A percentile compares a stretch with the other conserved stretches of the same genome.
Evolutionary conservation across 2,113 vertebrate species (phyloP).

Genomic region (Benthochromis sp.): DNA sequence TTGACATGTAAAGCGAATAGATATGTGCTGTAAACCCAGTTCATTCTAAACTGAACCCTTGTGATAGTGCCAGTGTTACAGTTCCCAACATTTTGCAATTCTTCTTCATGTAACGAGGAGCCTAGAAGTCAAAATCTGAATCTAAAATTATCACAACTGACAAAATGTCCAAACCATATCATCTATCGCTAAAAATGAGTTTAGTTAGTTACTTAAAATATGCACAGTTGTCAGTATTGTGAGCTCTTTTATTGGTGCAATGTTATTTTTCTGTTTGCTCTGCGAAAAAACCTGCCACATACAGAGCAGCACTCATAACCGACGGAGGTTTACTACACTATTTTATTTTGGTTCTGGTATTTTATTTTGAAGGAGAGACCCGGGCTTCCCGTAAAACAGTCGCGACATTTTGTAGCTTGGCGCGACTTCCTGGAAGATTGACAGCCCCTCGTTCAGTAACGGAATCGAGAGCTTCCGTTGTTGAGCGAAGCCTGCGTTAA

Average conservation of each 20-base stretch:
- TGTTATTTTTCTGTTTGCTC: neutral
- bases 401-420: neutral
- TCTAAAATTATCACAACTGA: neutral
- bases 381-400: neutral
- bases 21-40: neutral
- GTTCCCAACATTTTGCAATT: neutral
- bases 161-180: neutral
- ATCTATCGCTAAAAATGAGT: accelerated
- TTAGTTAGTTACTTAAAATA: neutral
- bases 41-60: neutral
- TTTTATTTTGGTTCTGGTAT: neutral
- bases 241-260: neutral
- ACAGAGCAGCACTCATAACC: neutral
- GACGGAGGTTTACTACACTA: accelerated
- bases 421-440: conserved; percentile 58
- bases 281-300: neutral
- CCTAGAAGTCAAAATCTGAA: neutral
- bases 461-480: neutral
- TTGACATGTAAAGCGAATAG: accelerated
- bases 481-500: neutral
- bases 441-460: conserved; percentile 48
- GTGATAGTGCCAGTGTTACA: accelerated
- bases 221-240: neutral
- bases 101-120: neutral
- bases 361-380: conserved; percentile 12